Conservation (phyloP, 2,797 vertebrate species). For the Amphiprion clarkii region DNA sequence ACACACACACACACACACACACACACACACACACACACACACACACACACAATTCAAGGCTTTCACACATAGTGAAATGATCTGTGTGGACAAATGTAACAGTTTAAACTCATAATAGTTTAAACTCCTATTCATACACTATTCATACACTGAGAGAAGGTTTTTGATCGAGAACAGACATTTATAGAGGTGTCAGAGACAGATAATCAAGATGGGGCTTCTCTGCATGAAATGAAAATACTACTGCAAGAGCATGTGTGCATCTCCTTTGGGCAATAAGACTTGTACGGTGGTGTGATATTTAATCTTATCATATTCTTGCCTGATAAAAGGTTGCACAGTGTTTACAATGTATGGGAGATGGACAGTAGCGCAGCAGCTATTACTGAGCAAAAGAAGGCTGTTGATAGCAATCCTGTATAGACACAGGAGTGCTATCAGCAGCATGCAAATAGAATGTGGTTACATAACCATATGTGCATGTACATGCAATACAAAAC, state of each 20-base stretch:
- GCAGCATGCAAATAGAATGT: background rate
- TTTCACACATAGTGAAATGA: too few relatives aligned
- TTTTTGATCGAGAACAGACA: constrained; percentile 25
- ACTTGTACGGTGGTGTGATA: constrained; percentile 26
- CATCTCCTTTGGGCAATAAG: constrained; percentile 44
- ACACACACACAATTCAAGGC: too few relatives aligned
- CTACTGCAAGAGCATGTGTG: constrained; percentile 1
- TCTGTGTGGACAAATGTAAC: too few relatives aligned
- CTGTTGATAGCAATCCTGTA: background rate
- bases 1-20: too few relatives aligned
- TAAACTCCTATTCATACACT: too few relatives aligned
- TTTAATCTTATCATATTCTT: constrained; percentile 47
- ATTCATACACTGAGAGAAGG: constrained; percentile 5
- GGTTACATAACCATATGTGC: background rate
- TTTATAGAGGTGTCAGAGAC: constrained; percentile 61
- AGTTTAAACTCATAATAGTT: too few relatives aligned
- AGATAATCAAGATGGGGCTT: constrained; percentile 46
- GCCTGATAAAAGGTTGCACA: constrained; percentile 41
- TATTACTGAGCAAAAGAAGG: constrained; percentile 26
- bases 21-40: too few relatives aligned
- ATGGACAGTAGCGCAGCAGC: constrained; percentile 19
- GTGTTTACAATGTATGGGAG: constrained; percentile 31
- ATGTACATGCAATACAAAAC: background rate
- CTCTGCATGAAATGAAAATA: constrained; percentile 49
- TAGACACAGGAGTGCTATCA: background rate